Base-by-base conservation (phyloP, 2,888 invertebrate genomes). In the Nasonia oneida region DNA sequence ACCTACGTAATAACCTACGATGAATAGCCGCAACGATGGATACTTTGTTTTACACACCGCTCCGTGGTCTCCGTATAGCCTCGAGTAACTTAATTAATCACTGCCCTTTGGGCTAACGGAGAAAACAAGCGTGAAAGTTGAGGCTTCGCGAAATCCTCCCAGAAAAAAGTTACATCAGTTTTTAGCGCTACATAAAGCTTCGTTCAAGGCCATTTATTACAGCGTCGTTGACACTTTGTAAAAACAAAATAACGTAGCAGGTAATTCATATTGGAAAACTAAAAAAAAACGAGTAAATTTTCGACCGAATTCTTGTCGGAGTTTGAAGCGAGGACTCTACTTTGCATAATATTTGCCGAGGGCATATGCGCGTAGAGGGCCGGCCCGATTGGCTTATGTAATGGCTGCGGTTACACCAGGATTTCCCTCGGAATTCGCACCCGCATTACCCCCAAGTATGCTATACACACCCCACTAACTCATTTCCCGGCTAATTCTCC, bases 391-490 rank as follows among this genome's bases (percentile, higher is more conserved):
- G 76, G 57, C 57, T 37, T 33, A 76, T 33, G 53, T 76, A 61
- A 76, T 37, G 39, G 61, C 64, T 77, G 77, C 64, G 77, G 77
- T 77, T 64, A 61, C 42, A 42, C 39, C 39, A 42, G 53, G 37
- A 77, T 77, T 77, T 33, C 37, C 77, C 77, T 64, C 64, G 77
- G 64, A n/a, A 77, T 77, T 64, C 77, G 77, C 64, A 77, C 37
- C 77, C 61, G n/a, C 73, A 42, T 67, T 61, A 23, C 67, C 29
- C 10, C 67, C 29, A 67, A 67, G 67, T 67, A 67, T 67, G 15
- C 33, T 33, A 67, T 67, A 67, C 4, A 37, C 37, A 37, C 67
- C 67, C 2, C 33, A 1, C 29, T 29, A 67, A 14, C 67, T 67
- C 67, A 67, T 67, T 67, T 33, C 67, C 67, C 67, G 33, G n/a